Evolutionary conservation across 64 coral and sea anemone genomes (phyloP).

Genomic region (Stichodactyla helianthus): DNA sequence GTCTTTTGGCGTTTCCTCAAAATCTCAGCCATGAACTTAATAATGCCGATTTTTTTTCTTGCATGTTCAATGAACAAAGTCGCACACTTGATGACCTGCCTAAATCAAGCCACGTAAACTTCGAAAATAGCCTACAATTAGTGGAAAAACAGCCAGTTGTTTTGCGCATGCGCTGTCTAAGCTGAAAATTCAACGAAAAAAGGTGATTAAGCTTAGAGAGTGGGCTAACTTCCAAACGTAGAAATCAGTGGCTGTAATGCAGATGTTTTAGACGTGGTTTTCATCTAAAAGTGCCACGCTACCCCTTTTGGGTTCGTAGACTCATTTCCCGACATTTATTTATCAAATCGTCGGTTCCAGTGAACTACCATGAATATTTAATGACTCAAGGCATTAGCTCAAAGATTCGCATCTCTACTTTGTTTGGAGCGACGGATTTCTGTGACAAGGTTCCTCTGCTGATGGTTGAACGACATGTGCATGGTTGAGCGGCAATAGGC

Average conservation of each 20-base stretch:
- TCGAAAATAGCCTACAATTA: not conserved
- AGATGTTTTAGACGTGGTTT: not conserved
- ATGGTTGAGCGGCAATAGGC: slow-evolving; percentile 9
- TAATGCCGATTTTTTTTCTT: not conserved
- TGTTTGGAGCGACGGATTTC: slow-evolving; percentile 15
- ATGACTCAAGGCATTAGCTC: slow-evolving; percentile 11
- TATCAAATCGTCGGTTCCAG: not conserved
- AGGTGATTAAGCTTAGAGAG: not conserved
- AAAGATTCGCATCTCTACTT: slow-evolving; percentile 24
- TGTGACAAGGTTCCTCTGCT: slow-evolving; percentile 10
- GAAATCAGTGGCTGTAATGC: not conserved
- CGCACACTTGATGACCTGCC: slow-evolving; percentile 19
- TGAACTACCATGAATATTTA: slow-evolving; percentile 20
- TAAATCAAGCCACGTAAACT: not conserved
- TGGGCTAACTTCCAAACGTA: not conserved
- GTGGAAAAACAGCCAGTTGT: not conserved
- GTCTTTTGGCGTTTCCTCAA: slow-evolving; percentile 23
- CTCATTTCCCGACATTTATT: slow-evolving; percentile 1
- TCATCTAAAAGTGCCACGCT: not conserved
- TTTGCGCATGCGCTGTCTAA: slow-evolving; percentile 33
- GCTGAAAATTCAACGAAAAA: slow-evolving; percentile 4
- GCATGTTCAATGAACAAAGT: slow-evolving; percentile 29
- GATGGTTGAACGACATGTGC: not conserved
- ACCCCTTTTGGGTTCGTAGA: not conserved
- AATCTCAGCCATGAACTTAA: slow-evolving; percentile 11